Evolutionary conservation across 2,888 invertebrate genomes (phyloP), one percentile per base, ranked within the genome.

Genomic region (Azorinus chamasolen): DNA sequence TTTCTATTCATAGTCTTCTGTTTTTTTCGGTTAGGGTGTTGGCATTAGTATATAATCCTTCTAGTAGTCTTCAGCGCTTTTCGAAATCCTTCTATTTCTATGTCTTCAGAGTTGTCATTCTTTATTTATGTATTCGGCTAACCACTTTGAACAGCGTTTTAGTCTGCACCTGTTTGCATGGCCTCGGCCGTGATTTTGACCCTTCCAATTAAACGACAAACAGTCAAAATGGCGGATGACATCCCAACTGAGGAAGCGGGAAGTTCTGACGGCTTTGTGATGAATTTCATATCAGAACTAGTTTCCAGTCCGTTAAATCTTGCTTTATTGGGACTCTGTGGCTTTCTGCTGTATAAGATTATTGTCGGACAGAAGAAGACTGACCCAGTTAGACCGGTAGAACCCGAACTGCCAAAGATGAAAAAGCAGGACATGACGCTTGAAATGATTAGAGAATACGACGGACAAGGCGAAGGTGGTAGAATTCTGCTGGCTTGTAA

Each of bases 401-500:
- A 95, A 87, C 95, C 95, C 14, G 94, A 95, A 87, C 92, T 98
- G 84, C 97, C 97, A 14, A 97, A 96, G 93, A 91, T 98, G 90
- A 96, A 97, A 87, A 94, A 94, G 84, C 95, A 95, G 89, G 99
- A 99, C 93, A 97, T 99, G 94, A 97, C 97, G 2, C 94, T 97
- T 48, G 95, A 96, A 86, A 98, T 99, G 93, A 94, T 99, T 83
- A 95, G 95, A 84, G 95, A 96, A 85, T 98, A 95, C 92, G 97
- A 98, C 92, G 99, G 99, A 5, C 96, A 94, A 90, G 94, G 95
- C 37, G 79, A 87, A 43, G 98, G 98, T 90, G 97, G 97, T 27
- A 94, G 98, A 84, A 96, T 99, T 76, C 94, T 98, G 83, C 95
- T 99, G 50, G 98, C 97, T 10, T 97, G 99, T 62, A 98, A 98